Conservation (phyloP, 2,113 vertebrate species). For the Dromas ardeola region DNA sequence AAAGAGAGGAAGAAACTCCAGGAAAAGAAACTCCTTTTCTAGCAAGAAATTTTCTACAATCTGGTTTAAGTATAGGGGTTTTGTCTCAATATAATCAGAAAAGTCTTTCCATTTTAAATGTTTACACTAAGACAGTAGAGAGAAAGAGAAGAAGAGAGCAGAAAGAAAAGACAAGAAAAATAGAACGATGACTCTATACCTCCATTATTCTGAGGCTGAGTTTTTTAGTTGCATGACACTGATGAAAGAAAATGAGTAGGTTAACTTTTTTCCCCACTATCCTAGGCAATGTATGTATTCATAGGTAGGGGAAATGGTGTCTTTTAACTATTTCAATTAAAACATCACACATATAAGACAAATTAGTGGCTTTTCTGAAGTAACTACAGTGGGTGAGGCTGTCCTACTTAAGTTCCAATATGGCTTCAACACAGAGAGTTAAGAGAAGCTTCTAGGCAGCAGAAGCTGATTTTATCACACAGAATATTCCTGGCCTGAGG, state of each 20-base stretch:
- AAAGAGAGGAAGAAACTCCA: not conserved
- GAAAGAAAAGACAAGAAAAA: not conserved
- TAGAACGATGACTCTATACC: fast-evolving
- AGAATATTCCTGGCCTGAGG: not conserved
- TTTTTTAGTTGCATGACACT: not conserved
- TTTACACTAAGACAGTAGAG: not conserved
- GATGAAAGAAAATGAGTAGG: not conserved
- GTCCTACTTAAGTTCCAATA: not conserved
- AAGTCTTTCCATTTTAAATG: not conserved
- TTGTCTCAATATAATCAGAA: not conserved
- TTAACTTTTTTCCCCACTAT: not conserved
- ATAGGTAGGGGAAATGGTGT: not conserved
- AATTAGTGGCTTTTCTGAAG: not conserved
- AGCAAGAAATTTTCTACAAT: not conserved
- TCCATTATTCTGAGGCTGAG: not conserved
- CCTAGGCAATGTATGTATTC: not conserved
- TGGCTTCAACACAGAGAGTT: not conserved
- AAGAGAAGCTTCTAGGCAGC: not conserved
- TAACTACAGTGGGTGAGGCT: not conserved
- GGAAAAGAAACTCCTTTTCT: not conserved
- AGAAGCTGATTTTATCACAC: not conserved
- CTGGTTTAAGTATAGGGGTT: not conserved
- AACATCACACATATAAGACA: not conserved
- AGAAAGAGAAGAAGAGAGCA: not conserved
- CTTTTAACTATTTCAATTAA: not conserved